Evolutionary conservation across 2,888 invertebrate species (phyloP).

Genomic region (Yponomeuta cagnagella): DNA sequence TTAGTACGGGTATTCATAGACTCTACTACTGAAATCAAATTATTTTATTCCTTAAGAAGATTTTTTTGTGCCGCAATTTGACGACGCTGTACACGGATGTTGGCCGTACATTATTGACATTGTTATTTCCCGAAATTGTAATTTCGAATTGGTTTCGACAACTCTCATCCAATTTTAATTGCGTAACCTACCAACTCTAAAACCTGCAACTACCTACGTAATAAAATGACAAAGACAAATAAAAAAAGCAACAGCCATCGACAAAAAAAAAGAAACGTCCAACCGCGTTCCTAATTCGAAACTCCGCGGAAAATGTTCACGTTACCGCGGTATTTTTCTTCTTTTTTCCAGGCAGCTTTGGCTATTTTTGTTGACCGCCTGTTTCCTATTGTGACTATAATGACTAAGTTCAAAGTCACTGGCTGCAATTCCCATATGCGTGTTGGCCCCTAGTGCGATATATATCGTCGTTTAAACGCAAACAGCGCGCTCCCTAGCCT

Average conservation of each 20-base stretch:
- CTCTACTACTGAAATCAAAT: too few species aligned
- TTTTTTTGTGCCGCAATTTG: too few species aligned
- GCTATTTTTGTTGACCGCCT: background rate
- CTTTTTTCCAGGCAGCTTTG: background rate
- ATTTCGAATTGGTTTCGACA: too few species aligned
- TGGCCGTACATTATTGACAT: too few species aligned
- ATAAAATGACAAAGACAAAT: background rate
- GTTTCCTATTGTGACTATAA: background rate
- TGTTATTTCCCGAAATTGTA: too few species aligned
- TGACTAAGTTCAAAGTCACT: background rate
- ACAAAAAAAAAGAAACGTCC: background rate
- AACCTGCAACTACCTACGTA: background rate
- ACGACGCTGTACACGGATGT: too few species aligned
- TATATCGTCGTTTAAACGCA: constrained; percentile 48
- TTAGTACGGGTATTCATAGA: too few species aligned
- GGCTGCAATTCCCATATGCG: background rate
- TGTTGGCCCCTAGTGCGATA: constrained; percentile 31
- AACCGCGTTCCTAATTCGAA: background rate
- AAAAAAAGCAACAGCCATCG: background rate
- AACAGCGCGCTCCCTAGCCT: constrained; percentile 43
- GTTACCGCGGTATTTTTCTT: background rate
- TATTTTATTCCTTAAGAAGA: too few species aligned
- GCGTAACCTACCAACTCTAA: background rate
- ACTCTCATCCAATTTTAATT: too few species aligned
- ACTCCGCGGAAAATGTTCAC: background rate